A percentile compares a stretch with the other conserved stretches of the same genome.
Evolutionary conservation across 30 jellyfish, hydroid and myxozoan species (phyloP).

Genomic region (Sanderia malayensis): DNA sequence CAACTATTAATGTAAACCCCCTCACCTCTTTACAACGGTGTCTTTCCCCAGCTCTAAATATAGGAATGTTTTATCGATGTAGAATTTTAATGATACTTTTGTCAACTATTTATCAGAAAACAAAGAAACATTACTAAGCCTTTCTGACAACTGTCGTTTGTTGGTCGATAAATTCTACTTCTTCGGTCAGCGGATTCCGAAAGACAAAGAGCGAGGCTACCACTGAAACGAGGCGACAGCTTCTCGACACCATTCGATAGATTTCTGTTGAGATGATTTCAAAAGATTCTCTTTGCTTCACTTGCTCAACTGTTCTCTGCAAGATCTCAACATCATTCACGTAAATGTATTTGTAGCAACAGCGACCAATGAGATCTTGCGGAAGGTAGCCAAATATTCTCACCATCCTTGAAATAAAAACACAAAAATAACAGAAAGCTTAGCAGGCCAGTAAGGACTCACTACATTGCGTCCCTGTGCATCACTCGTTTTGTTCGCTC

Average conservation of each 20-base stretch:
- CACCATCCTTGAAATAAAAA: too few relatives aligned
- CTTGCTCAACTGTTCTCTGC: constrained; percentile 17
- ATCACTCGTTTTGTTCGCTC: too few relatives aligned
- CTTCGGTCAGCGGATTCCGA: constrained; percentile 51
- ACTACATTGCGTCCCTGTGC: too few relatives aligned
- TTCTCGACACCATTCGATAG: constrained; percentile 44
- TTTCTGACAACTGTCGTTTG: constrained; percentile 45
- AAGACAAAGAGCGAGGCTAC: constrained; percentile 36
- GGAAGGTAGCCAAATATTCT: constrained; percentile 71
- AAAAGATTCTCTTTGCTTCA: constrained; percentile 13
- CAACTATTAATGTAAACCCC: too few relatives aligned
- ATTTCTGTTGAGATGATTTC: constrained; percentile 26
- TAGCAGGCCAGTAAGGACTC: too few relatives aligned
- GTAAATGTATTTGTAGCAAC: constrained; percentile 44
- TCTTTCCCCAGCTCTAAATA: too few relatives aligned
- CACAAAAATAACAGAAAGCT: too few relatives aligned
- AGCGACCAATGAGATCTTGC: constrained; percentile 63
- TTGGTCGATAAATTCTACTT: constrained; percentile 42
- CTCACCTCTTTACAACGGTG: too few relatives aligned
- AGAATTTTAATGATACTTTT: too few relatives aligned
- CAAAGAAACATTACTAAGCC: too few relatives aligned
- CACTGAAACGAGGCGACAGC: constrained; percentile 39
- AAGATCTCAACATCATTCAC: constrained; percentile 42
- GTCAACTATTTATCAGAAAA: too few relatives aligned
- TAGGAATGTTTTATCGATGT: too few relatives aligned